phyloP scores from a whole-genome alignment of 2,888 invertebrate genomes.

The Glomeris marginata region DNA sequence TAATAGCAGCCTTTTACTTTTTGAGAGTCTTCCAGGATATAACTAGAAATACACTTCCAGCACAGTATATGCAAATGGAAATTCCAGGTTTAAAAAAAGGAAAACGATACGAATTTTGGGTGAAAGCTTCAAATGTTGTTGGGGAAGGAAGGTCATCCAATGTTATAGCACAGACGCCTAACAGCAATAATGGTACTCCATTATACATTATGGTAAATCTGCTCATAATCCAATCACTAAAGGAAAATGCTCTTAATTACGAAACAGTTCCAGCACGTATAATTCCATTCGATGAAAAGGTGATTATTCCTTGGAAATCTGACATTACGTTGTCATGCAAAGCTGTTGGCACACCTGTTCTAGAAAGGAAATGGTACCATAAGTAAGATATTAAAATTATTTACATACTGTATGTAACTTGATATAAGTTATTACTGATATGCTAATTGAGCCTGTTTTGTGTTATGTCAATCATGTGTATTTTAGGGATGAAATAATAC shows the following conservation, averaged over 20 bases:
- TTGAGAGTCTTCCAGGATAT: slow-evolving; percentile 7
- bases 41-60: slow-evolving; percentile 13
- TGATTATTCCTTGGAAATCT: slow-evolving; percentile 13
- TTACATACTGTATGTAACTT: neutral
- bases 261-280: slow-evolving; percentile 13
- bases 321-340: slow-evolving; percentile 11
- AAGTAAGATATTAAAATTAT: slow-evolving; percentile 8
- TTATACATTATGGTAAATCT: too few relatives aligned
- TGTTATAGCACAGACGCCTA: slow-evolving; percentile 11
- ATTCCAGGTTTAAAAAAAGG: slow-evolving; percentile 59
- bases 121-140: slow-evolving; percentile 11
- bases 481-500: too few relatives aligned
- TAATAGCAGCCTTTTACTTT: neutral
- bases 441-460: too few relatives aligned
- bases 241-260: neutral
- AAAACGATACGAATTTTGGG: slow-evolving; percentile 14
- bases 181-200: slow-evolving; percentile 7
- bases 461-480: neutral
- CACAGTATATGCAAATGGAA: slow-evolving; percentile 40
- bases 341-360: slow-evolving; percentile 13
- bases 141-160: slow-evolving; percentile 12
- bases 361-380: slow-evolving; percentile 11
- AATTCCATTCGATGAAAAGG: slow-evolving; percentile 12
- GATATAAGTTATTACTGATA: neutral
- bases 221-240: too few relatives aligned